Conservation (phyloP, 2,113 vertebrate genomes). For the Crotalus tigris region DNA sequence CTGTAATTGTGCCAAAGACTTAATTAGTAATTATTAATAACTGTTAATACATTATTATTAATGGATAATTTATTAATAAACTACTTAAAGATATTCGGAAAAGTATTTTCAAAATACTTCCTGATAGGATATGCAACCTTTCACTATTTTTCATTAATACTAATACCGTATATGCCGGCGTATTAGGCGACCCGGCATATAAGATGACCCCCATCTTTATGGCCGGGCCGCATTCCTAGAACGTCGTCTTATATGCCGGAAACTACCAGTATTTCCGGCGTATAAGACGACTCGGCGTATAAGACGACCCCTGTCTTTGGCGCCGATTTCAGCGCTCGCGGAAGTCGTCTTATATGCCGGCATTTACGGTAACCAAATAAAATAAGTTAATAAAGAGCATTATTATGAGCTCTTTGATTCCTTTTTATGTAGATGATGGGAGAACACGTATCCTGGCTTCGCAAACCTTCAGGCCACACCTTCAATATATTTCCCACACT, state of each 20-base stretch:
- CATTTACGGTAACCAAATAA: neutral
- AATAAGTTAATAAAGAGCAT: neutral
- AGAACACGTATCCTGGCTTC: neutral
- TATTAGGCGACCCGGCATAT: too few species aligned
- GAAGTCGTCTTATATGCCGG: too few species aligned
- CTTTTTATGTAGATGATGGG: neutral
- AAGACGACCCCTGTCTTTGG: too few species aligned
- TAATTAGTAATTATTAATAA: neutral
- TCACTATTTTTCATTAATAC: neutral
- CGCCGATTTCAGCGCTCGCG: too few species aligned
- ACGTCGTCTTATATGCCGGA: too few species aligned
- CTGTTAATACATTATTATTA: neutral
- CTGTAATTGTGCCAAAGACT: neutral
- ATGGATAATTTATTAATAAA: neutral
- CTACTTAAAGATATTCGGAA: neutral
- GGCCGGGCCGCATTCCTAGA: too few species aligned
- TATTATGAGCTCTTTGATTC: neutral
- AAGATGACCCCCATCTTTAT: too few species aligned
- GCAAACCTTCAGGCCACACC: neutral
- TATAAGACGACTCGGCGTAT: too few species aligned
- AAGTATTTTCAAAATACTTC: neutral
- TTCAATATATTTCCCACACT: neutral
- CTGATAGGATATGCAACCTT: neutral
- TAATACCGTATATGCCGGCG: neutral
- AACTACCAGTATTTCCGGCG: too few species aligned